phyloP scores from a whole-genome alignment of 2,797 vertebrate genomes.

The Carapus acus region DNA sequence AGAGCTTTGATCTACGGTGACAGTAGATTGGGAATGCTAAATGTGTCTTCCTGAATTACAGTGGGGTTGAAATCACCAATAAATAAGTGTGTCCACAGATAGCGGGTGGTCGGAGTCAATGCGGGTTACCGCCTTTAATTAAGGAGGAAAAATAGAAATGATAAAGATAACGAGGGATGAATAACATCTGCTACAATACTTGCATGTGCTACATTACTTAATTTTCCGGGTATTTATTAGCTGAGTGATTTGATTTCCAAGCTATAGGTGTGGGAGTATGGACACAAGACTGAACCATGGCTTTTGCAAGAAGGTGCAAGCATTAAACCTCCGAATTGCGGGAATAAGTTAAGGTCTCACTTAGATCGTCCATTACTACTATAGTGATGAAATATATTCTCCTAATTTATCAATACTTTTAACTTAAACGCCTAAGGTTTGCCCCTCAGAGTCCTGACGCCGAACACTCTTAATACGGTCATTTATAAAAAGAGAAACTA shows the following conservation, averaged over 20 bases:
- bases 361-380: too few species aligned
- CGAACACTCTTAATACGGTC: conserved; percentile 5
- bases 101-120: conserved; percentile 36
- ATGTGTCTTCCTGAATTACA: conserved; percentile 63
- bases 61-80: conserved; percentile 61
- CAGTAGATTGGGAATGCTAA: conserved; percentile 60
- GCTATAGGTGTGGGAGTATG: too few species aligned
- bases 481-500: conserved; percentile 30
- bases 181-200: neutral
- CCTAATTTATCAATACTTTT: too few species aligned
- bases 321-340: too few species aligned
- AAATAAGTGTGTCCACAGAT: conserved; percentile 44
- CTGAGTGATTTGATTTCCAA: too few species aligned
- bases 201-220: neutral
- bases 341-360: too few species aligned
- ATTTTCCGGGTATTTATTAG: too few species aligned
- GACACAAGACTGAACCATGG: too few species aligned
- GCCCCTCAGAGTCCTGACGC: neutral
- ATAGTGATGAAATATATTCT: too few species aligned
- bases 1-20: conserved; percentile 67
- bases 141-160: conserved; percentile 10
- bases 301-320: too few species aligned
- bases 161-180: too few species aligned
- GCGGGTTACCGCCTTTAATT: conserved; percentile 38
- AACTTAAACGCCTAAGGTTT: neutral